Percentiles rank a stretch among this genome's conserved stretches.
Conservation (phyloP, 2,797 vertebrate species). For the Syncerus caffer region DNA sequence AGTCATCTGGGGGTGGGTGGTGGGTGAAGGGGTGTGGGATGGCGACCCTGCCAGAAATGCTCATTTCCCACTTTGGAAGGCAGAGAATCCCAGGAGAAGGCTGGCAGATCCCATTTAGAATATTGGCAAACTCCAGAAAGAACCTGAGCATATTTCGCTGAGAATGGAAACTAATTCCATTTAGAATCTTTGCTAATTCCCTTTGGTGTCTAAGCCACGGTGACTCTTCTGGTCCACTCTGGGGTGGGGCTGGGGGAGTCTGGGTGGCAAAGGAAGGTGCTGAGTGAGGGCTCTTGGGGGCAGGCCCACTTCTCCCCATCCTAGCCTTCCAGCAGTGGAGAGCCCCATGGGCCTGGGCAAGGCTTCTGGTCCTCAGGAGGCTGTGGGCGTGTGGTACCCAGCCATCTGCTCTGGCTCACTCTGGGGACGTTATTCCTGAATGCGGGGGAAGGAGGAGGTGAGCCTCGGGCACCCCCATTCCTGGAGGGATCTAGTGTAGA, state of each 20-base stretch:
- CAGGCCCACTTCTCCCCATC: background rate
- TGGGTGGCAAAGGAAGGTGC: background rate
- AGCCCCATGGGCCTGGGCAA: fast-evolving
- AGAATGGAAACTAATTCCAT: background rate
- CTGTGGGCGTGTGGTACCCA: background rate
- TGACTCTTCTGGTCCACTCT: background rate
- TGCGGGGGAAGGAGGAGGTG: background rate
- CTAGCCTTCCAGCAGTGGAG: background rate
- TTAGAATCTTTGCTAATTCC: background rate
- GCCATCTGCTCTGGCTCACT: background rate
- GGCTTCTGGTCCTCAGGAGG: background rate
- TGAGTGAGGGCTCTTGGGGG: background rate
- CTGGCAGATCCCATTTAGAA: background rate
- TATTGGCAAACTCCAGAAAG: background rate
- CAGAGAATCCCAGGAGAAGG: conserved; percentile 24
- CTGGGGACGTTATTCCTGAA: background rate
- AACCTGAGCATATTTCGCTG: background rate
- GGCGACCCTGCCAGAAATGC: background rate
- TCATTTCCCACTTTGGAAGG: background rate
- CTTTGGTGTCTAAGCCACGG: background rate
- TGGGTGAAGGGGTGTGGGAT: background rate
- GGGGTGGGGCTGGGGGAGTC: background rate
- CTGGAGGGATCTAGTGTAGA: background rate
- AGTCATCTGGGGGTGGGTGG: background rate
- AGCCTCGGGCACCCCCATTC: background rate